phyloP scores from a whole-genome alignment of 2,888 invertebrate genomes.

The Amblyteles armatorius region DNA sequence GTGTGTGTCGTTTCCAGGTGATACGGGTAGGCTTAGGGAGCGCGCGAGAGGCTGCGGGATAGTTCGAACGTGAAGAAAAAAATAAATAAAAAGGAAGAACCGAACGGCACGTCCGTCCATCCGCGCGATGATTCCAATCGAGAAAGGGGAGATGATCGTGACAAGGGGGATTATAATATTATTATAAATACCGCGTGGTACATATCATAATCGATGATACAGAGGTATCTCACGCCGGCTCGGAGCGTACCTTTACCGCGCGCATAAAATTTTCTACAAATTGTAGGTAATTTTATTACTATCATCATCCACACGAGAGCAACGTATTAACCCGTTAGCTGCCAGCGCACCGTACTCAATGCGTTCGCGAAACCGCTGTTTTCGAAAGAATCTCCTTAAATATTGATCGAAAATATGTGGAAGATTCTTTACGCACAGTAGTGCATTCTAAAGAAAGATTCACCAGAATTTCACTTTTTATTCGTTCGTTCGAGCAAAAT shows the following conservation, averaged over 20 bases:
- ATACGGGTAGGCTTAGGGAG: constrained; percentile 53
- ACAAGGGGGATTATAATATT: constrained; percentile 39
- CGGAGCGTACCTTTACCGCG: neutral
- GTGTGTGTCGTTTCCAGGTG: constrained; percentile 45
- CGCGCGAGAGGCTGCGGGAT: neutral
- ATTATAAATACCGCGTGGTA: constrained; percentile 23
- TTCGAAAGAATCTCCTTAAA: neutral
- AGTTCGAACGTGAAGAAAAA: constrained; percentile 10
- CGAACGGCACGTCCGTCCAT: constrained; percentile 6
- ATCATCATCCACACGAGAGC: neutral
- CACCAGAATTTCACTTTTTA: neutral
- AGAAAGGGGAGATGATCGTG: constrained; percentile 26
- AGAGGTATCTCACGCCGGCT: neutral
- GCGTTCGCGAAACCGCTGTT: neutral
- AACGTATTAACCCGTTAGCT: neutral
- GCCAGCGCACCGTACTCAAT: neutral
- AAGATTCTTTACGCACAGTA: neutral
- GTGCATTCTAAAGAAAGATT: neutral
- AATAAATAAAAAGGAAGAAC: neutral
- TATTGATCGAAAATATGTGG: neutral
- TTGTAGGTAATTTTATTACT: neutral
- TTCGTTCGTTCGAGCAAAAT: too few relatives aligned
- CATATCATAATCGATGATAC: constrained; percentile 28
- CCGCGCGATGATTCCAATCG: constrained; percentile 35
- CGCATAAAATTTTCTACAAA: neutral